Evolutionary conservation across 2,113 vertebrate genomes (phyloP), one percentile per base, ranked within the genome.

Genomic region (Myiagra hebetior): DNA sequence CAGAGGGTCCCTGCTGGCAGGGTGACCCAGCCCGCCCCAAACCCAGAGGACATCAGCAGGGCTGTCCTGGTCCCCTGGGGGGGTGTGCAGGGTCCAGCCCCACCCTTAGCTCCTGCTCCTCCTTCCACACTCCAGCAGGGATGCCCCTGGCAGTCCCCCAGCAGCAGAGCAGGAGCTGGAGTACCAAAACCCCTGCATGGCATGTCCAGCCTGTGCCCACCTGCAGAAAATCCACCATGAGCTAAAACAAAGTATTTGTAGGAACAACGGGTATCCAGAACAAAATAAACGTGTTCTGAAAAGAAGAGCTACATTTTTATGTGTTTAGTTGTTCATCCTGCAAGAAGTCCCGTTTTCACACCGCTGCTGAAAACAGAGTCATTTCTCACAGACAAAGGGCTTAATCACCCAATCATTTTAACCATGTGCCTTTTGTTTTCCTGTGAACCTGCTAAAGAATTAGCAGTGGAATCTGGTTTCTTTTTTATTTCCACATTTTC

Each of bases 61-160:
- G 15, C 50, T 91, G 20, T 41, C 26, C 55, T 41, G 41, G 41
- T 4, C 22, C 1, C 1, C 47, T 4, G 30, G 37, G 50, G 13
- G 5, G 10, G 15, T 4, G 9, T 10, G 13, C 31, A 16, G 44
- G 27, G 6, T 64, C 62, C 72, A 50, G 5, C 47, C 4, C 0
- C 53, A 17, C 10, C 23, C 2, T 8, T 2, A 4, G 55, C 11
- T 46, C 46, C 41, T 8, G 14, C 13, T 77, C 46, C 37, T 56
- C 15, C 41, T 63, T 13, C 44, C 22, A 5, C 0, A 0, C 30
- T 35, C 23, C 6, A 1, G 24, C 47, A 53, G 53, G 37, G 67
- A 42, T 59, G 47, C 4, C 2, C 31, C 57, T 21, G 30, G 57
- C 20, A 3, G n/a, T 9, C 44, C 19, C 33, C 69, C 19, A 18